A percentile compares a stretch with the other conserved stretches of the same genome.
Evolutionary conservation across 2,888 invertebrate species (phyloP).

Genomic region (Meiosimyza decipiens): DNA sequence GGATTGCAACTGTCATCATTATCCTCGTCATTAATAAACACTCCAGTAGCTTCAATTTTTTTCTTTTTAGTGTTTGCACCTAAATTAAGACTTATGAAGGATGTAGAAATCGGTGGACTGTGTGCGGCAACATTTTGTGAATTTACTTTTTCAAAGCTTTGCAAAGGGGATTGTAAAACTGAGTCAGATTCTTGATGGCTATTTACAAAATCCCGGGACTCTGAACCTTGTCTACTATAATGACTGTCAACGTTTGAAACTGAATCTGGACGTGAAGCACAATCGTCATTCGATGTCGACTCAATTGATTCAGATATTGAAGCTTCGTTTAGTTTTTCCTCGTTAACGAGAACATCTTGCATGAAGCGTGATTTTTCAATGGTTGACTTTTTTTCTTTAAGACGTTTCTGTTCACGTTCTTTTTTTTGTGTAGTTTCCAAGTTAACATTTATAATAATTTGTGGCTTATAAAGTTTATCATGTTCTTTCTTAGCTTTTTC

Average conservation of each 20-base stretch:
- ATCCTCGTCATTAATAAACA: conserved; percentile 88
- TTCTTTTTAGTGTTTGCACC: conserved; percentile 69
- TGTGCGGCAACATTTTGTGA: conserved; percentile 52
- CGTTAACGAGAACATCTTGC: conserved; percentile 28
- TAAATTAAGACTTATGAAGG: conserved; percentile 67
- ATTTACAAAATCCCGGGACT: conserved; percentile 57
- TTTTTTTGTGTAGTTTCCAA: conserved; percentile 73
- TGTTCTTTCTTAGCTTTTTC: conserved; percentile 79
- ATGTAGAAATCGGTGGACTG: conserved; percentile 62
- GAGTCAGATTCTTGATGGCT: conserved; percentile 65
- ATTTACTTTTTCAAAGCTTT: conserved; percentile 48
- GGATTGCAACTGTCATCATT: conserved; percentile 69
- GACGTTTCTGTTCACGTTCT: conserved; percentile 71
- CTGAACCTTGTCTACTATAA: conserved; percentile 59
- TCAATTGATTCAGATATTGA: conserved; percentile 51
- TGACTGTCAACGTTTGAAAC: conserved; percentile 70
- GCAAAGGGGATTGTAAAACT: conserved; percentile 63
- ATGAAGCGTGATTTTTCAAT: conserved; percentile 51
- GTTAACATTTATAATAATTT: conserved; percentile 79
- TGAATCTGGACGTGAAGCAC: conserved; percentile 81
- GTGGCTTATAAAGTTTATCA: conserved; percentile 86
- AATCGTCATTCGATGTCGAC: conserved; percentile 62
- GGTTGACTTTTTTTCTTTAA: conserved; percentile 67
- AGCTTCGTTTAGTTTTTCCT: conserved; percentile 27
- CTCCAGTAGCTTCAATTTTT: conserved; percentile 83